Evolutionary conservation across 2,797 vertebrate species (phyloP).

Genomic region (Zalophus californianus): DNA sequence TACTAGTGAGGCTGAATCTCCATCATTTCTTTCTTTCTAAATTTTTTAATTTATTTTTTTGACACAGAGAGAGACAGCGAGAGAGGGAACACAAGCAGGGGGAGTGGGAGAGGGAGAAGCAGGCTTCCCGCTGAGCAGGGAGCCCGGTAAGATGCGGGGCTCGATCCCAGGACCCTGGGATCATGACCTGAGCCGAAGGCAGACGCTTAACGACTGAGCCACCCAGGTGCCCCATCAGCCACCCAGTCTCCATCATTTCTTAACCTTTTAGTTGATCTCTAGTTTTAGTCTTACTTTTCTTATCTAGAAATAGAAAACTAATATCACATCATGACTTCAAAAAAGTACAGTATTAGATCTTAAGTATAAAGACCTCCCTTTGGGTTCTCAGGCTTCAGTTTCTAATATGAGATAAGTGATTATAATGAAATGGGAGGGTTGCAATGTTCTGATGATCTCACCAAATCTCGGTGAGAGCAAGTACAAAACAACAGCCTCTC

Average conservation of each 20-base stretch:
- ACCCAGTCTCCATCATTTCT: neutral
- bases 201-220: too few relatives aligned
- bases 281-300: slow-evolving; percentile 29
- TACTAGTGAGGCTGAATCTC: neutral
- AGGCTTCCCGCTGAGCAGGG: too few relatives aligned
- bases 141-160: too few relatives aligned
- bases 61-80: too few relatives aligned
- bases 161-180: too few relatives aligned
- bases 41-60: too few relatives aligned
- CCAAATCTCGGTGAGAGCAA: neutral
- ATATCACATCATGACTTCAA: neutral
- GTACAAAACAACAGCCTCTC: neutral
- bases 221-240: too few relatives aligned
- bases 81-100: too few relatives aligned
- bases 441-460: neutral
- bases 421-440: neutral
- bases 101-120: too few relatives aligned
- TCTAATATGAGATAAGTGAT: neutral
- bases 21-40: neutral
- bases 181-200: too few relatives aligned
- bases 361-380: neutral
- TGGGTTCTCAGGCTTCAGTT: neutral
- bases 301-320: slow-evolving; percentile 24
- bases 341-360: neutral
- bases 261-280: slow-evolving; percentile 8